These are phyloP conservation scores for Premnoplex brunnescens DNA, from an alignment of 2,797 vertebrate genomes.

Conservation along the genomic window DNA sequence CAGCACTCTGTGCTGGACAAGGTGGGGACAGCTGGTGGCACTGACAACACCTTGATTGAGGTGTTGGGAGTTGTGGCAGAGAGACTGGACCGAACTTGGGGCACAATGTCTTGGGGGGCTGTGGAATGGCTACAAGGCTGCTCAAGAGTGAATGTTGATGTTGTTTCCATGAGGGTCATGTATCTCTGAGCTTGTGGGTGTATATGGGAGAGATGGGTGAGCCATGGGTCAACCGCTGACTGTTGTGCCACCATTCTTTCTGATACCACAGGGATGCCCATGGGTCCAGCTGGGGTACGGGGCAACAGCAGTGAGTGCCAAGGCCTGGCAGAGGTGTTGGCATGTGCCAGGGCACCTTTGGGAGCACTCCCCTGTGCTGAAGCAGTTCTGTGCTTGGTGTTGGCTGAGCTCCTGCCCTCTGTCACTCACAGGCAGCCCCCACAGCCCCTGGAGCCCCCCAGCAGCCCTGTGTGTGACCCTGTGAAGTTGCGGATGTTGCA, in stretches of 20 bases:
- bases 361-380: background rate
- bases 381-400: background rate
- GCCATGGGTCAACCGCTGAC: background rate
- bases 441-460: conserved; percentile 31
- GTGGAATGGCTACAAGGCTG: background rate
- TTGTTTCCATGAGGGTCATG: background rate
- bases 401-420: background rate
- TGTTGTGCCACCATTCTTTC: background rate
- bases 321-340: background rate
- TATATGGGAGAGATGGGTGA: fast-evolving
- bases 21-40: background rate
- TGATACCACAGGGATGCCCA: background rate
- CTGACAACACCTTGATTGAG: background rate
- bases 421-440: conserved; percentile 33
- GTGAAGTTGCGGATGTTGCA: conserved; percentile 95
- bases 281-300: fast-evolving
- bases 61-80: background rate
- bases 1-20: background rate
- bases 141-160: background rate
- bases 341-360: background rate
- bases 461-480: conserved; percentile 84
- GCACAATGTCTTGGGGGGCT: fast-evolving
- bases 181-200: background rate
- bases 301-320: background rate
- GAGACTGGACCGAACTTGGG: background rate